These are phyloP conservation scores for Clinocottus analis DNA, from an alignment of 2,113 vertebrate species.

Conservation along the genomic window DNA sequence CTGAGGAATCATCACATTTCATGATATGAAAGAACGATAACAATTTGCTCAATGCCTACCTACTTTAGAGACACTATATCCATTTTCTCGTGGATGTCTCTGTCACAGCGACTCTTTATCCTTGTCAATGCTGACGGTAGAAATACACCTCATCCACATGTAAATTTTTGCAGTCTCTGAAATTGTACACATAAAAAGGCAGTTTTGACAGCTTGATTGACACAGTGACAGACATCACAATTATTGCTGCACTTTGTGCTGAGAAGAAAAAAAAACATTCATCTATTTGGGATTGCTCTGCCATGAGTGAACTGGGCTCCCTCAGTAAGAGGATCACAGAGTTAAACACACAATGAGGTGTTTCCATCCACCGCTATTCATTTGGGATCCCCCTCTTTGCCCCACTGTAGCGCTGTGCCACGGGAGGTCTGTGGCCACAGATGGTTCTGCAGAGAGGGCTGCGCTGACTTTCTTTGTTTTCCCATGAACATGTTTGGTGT, in stretches of 20 bases:
- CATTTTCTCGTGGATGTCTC: background rate
- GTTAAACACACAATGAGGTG: conserved; percentile 76
- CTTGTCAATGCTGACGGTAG: background rate
- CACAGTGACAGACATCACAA: background rate
- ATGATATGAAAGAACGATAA: conserved; percentile 13
- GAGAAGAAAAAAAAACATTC: conserved; percentile 1
- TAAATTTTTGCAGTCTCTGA: conserved; percentile 11
- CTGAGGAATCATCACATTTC: background rate
- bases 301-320: conserved; percentile 31
- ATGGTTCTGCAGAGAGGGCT: conserved; percentile 79
- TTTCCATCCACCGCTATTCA: conserved; percentile 69
- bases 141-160: conserved; percentile 11
- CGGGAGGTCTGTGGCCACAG: conserved; percentile 75
- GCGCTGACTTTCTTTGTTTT: conserved; percentile 85
- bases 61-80: background rate
- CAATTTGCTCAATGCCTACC: conserved; percentile 1
- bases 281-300: conserved; percentile 43
- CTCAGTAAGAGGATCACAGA: conserved; percentile 71
- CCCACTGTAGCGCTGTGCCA: conserved; percentile 63
- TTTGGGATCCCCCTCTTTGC: conserved; percentile 63
- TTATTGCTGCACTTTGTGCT: conserved; percentile 9
- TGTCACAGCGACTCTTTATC: conserved; percentile 16
- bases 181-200: conserved; percentile 22
- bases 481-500: conserved; percentile 87
- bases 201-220: conserved; percentile 20